Base-by-base conservation (phyloP, 2,113 vertebrate species). In the Sardina pilchardus region DNA sequence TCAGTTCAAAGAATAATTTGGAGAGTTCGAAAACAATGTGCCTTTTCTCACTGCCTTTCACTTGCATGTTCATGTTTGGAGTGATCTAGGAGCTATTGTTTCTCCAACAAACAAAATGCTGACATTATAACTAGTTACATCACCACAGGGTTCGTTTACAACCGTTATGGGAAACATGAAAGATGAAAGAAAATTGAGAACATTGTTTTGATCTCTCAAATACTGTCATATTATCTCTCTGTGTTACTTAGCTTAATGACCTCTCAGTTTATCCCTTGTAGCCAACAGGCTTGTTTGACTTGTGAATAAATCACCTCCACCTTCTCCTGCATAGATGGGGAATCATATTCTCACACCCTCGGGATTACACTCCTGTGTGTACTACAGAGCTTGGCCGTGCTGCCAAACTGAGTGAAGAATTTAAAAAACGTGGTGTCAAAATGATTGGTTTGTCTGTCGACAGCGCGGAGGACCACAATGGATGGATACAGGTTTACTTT, bases 351-450 rank as follows among this genome's bases (percentile, higher is more conserved):
- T 98, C 98, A 24, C 98, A 99, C 89, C 97, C 97, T 0, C 93
- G 93, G 53, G 98, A 99, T 91, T 99, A 96, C 90, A 99, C 97
- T 0, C 98, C 98, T 0, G 97, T 99, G 43, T 99, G 97, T 87
- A 99, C 98, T 91, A 99, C 97, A 0, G 98, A 99, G 93, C 96
- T 99, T 1, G 98, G 97, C 45, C 92, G 96, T 84, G 97, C 95
- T 0, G 96, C 94, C 0, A 94, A 94, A 83, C 90, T 99, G 89
- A 94, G 93, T 0, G 36, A 89, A 0, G 96, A 99, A 91, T 99
- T 99, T 93, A 90, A 89, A 78, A 97, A 96, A 89, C 96, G 96
- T 78, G 92, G 94, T 0, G 94, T 98, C 44, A 97, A 97, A 89
- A 90, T 99, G 95, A 96, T 99, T 0, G 97, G 96, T 0, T 94